phyloP scores from a whole-genome alignment of 2,797 vertebrate genomes.

The Staurois parvus region DNA sequence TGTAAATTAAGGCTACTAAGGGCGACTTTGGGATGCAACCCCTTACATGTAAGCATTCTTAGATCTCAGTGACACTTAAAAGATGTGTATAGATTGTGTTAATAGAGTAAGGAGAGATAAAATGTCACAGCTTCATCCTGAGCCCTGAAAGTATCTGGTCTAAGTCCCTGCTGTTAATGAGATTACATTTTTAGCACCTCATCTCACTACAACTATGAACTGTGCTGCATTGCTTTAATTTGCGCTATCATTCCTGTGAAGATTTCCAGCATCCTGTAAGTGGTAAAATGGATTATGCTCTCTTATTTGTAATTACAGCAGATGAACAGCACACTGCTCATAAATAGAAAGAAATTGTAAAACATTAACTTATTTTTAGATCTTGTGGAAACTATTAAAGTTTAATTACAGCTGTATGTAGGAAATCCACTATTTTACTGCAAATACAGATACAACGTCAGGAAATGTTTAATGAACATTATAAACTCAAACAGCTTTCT shows the following conservation, averaged over 20 bases:
- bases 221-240: constrained; percentile 1
- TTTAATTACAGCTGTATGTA: constrained; percentile 14
- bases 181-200: constrained; percentile 32
- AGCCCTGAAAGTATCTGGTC: background rate
- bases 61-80: background rate
- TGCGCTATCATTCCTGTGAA: constrained; percentile 2
- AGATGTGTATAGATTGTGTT: background rate
- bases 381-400: constrained; percentile 8
- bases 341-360: constrained; percentile 14
- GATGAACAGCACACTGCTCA: background rate
- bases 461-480: background rate
- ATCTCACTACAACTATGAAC: background rate
- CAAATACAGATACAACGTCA: background rate
- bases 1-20: too few species aligned
- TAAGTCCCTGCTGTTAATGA: constrained; percentile 17
- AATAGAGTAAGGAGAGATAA: too few species aligned
- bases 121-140: background rate
- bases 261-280: constrained; percentile 10
- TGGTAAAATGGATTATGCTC: constrained; percentile 25
- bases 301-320: constrained; percentile 28
- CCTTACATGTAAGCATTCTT: too few species aligned
- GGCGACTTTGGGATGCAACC: too few species aligned
- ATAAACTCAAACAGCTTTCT: background rate
- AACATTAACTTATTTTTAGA: constrained; percentile 26
- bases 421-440: background rate